Conservation (phyloP, 2,888 invertebrate genomes). For the Diploptera punctata region DNA sequence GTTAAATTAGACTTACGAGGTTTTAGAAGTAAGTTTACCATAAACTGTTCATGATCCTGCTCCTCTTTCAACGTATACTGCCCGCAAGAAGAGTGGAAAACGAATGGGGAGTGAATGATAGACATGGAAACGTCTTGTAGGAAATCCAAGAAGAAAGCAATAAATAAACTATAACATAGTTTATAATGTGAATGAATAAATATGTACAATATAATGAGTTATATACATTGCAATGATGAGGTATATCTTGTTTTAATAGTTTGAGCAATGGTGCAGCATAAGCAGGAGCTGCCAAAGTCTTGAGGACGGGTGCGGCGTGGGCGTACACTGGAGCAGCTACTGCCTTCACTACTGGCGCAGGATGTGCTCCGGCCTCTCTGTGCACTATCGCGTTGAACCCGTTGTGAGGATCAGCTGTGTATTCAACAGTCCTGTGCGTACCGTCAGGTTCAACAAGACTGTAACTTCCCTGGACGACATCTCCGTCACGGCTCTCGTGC, state of each 20-base stretch:
- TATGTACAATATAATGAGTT: no score
- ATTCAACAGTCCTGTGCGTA: slow-evolving; percentile 37
- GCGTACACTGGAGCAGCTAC: slow-evolving; percentile 41
- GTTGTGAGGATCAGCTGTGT: slow-evolving; percentile 36
- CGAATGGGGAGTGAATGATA: no score
- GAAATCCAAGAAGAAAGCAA: no score
- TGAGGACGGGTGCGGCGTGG: slow-evolving; percentile 40
- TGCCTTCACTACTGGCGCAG: slow-evolving; percentile 31
- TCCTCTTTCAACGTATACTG: no score
- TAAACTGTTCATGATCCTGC: no score
- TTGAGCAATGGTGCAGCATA: slow-evolving; percentile 42
- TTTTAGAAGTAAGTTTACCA: no score
- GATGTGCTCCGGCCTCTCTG: slow-evolving; percentile 30
- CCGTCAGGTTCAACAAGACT: slow-evolving; percentile 39
- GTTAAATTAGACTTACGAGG: no score
- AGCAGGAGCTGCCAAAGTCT: slow-evolving; percentile 41
- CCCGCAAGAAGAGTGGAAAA: no score
- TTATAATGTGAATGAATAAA: slow-evolving; percentile 36
- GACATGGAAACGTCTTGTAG: no score
- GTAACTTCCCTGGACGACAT: slow-evolving; percentile 41
- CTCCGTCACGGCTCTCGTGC: slow-evolving; percentile 38
- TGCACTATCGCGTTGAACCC: slow-evolving; percentile 36
- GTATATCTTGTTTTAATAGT: background rate
- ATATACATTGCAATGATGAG: no score
- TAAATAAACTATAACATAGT: no score